A percentile compares a stretch with the other conserved stretches of the same genome.
phyloP scores from a whole-genome alignment of 2,888 invertebrate species.

The Eueremaeus valkanovi region DNA sequence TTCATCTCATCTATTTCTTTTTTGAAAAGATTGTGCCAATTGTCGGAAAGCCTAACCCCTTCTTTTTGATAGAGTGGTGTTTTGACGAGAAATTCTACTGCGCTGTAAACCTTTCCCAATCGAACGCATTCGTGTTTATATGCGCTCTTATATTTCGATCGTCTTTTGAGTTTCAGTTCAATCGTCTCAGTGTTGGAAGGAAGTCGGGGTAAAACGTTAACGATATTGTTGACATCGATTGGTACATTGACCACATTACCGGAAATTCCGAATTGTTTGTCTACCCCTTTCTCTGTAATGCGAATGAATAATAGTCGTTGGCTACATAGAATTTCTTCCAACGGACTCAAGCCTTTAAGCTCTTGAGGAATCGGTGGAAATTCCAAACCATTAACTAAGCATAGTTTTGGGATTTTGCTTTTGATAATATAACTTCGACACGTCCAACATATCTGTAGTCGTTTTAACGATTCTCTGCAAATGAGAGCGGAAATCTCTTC shows the following conservation, averaged over 20 bases:
- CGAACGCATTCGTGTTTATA: background rate
- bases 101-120: background rate
- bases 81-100: background rate
- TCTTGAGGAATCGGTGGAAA: background rate
- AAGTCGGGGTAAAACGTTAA: background rate
- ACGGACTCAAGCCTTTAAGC: background rate
- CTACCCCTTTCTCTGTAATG: slow-evolving; percentile 43
- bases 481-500: no score
- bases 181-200: background rate
- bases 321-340: slow-evolving; percentile 52
- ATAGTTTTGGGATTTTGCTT: background rate
- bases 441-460: background rate
- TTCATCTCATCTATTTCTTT: no score
- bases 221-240: slow-evolving; percentile 32
- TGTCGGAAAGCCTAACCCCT: background rate
- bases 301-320: slow-evolving; percentile 52
- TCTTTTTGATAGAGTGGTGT: background rate
- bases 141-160: background rate
- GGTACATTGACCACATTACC: slow-evolving; percentile 50
- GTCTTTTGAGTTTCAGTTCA: background rate
- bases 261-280: background rate
- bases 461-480: no score
- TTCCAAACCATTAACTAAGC: background rate
- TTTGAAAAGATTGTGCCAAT: background rate
- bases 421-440: background rate